These are phyloP conservation scores for Tetramorium parvispinum DNA, from an alignment of 1,140 invertebrate species.

Conservation along the genomic window DNA sequence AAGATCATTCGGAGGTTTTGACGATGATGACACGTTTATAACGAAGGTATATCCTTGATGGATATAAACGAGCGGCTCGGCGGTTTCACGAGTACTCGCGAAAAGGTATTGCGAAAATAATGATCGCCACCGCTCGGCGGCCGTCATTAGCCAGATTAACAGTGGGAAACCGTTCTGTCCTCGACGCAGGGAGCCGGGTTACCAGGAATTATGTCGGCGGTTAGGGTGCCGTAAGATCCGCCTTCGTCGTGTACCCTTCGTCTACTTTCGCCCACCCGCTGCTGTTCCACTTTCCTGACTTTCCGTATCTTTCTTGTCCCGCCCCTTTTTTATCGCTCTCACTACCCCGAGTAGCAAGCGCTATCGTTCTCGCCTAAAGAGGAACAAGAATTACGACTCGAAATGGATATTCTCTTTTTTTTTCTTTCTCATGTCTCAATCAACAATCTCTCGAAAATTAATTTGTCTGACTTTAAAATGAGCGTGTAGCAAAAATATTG, in stretches of 20 bases:
- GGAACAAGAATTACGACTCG: neutral
- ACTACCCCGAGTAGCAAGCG: neutral
- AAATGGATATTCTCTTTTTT: conserved; percentile 24
- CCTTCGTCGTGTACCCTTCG: conserved; percentile 81
- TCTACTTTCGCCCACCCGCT: conserved; percentile 62
- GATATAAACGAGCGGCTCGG: neutral
- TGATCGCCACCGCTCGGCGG: conserved; percentile 36
- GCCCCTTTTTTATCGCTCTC: conserved; percentile 11
- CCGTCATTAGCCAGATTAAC: conserved; percentile 66
- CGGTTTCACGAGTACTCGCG: conserved; percentile 7
- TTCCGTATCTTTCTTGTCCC: neutral
- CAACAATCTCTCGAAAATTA: conserved; percentile 30
- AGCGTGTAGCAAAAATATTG: neutral
- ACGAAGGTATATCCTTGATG: neutral
- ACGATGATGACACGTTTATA: neutral
- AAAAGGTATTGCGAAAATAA: conserved; percentile 59
- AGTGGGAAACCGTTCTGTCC: conserved; percentile 71
- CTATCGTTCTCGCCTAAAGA: conserved; percentile 28
- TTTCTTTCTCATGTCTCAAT: conserved; percentile 20
- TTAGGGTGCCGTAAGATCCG: conserved; percentile 79
- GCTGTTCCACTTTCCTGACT: conserved; percentile 38
- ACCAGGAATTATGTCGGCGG: conserved; percentile 80
- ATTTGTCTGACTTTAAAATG: neutral
- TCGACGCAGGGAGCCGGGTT: conserved; percentile 77
- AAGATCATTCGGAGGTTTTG: neutral